These are phyloP conservation scores for Sebastes dallii DNA, from an alignment of 2,797 vertebrate species.

Conservation along the genomic window DNA sequence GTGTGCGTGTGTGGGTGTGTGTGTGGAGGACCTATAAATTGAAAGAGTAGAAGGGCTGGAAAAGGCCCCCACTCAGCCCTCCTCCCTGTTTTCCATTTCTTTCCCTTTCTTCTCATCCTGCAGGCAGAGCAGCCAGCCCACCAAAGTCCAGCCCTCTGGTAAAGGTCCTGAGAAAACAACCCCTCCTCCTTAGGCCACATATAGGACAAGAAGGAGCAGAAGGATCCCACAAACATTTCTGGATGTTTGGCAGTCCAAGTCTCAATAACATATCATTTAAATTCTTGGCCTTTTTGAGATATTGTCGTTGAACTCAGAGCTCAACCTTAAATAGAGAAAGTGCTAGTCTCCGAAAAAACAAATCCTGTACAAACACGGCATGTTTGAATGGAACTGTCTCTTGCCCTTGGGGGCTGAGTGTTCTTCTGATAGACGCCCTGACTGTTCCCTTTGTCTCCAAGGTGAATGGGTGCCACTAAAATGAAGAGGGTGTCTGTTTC, in stretches of 20 bases:
- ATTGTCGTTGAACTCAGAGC: slow-evolving; percentile 35
- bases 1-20: slow-evolving; percentile 54
- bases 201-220: slow-evolving; percentile 49
- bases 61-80: slow-evolving; percentile 47
- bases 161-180: slow-evolving; percentile 70
- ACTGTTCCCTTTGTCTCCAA: slow-evolving; percentile 27
- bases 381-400: background rate
- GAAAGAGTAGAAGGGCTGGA: slow-evolving; percentile 66
- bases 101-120: slow-evolving; percentile 41
- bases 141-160: slow-evolving; percentile 57
- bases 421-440: slow-evolving; percentile 1
- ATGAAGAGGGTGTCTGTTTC: slow-evolving; percentile 20
- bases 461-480: slow-evolving; percentile 25
- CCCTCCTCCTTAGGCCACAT: slow-evolving; percentile 55
- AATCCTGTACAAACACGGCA: slow-evolving; percentile 24
- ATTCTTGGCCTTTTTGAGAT: slow-evolving; percentile 67
- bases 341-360: background rate
- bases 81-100: slow-evolving; percentile 44
- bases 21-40: slow-evolving; percentile 69
- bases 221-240: slow-evolving; percentile 68
- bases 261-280: slow-evolving; percentile 72
- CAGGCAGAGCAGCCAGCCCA: slow-evolving; percentile 43
- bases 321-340: slow-evolving; percentile 34
- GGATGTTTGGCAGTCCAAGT: slow-evolving; percentile 58
- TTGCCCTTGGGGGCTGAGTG: background rate